Base-by-base conservation (phyloP, 2,888 invertebrate species). In the Tiphia femorata region DNA sequence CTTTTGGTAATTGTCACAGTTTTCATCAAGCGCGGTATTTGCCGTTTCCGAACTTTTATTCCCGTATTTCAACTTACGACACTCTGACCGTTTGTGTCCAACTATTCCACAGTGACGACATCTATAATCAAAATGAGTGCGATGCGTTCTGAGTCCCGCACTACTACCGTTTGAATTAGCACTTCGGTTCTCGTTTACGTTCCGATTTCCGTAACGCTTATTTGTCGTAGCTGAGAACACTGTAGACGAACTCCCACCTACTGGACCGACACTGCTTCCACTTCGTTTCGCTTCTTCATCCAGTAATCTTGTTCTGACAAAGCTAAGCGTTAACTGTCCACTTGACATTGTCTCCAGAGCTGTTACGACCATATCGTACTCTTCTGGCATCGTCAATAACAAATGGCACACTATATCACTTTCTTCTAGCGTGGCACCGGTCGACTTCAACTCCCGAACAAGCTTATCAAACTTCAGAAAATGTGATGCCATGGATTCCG, bases 401-500 rank as follows among this genome's bases (percentile, higher is more conserved):
- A 65, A 51, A 63, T 72, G 68, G 50, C 64, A 71, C 1, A 73
- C 65, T n/a, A 62, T 35, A 29, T 70, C 68, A 1, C 30, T 40
- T 43, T 57, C 57, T 58, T 60, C 60, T 7, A 62, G 21, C 14
- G n/a, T 62, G 0, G 68, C 69, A 30, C 68, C 69, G 16, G 66
- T 67, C 20, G 52, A 57, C 37, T 54, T 40, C 10, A 72, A 40
- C 25, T 66, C 62, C 21, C 69, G 44, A 41, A 67, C 57, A n/a
- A 60, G 14, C 51, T 65, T 70, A 50, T 72, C 67, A 41, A 73
- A 69, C 16, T 62, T 65, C 12, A 70, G 38, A 41, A 66, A 66
- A 47, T 73, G 64, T 12, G 49, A 38, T 8, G 47, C 30, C 8
- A 65, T 20, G 6, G 50, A 43, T 10, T 62, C 58, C 17, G 8